phyloP scores from a whole-genome alignment of 2,113 vertebrate genomes.

The Chrysochloris asiatica region DNA sequence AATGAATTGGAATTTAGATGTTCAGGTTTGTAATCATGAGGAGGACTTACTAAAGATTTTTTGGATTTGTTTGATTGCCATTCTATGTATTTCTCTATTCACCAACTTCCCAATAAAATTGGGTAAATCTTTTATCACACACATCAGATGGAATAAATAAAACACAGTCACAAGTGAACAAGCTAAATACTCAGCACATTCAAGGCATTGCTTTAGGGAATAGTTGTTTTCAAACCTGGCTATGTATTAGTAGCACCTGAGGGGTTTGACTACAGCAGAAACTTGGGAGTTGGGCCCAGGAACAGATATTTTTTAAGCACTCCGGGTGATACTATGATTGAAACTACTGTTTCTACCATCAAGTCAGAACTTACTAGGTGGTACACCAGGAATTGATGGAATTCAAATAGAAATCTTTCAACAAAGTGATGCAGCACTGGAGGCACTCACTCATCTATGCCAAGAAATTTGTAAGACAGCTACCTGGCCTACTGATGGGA shows the following conservation, averaged over 20 bases:
- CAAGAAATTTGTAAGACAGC: too few species aligned
- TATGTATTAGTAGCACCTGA: neutral
- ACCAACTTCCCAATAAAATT: neutral
- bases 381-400: neutral
- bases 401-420: too few species aligned
- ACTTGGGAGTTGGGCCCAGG: neutral
- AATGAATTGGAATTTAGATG: constrained; percentile 3
- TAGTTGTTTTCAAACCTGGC: neutral
- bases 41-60: neutral
- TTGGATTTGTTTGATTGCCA: neutral
- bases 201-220: neutral
- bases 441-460: too few species aligned
- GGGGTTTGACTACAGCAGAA: neutral
- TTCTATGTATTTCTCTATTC: neutral
- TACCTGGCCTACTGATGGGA: too few species aligned
- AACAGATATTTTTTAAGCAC: too few species aligned
- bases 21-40: constrained; percentile 18
- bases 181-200: neutral
- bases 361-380: neutral
- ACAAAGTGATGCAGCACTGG: too few species aligned
- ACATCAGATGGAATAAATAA: neutral
- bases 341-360: neutral
- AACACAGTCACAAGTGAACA: neutral
- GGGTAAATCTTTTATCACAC: neutral
- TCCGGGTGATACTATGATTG: too few species aligned